A percentile compares a stretch with the other conserved stretches of the same genome.
These are phyloP conservation scores for Melopsittacus undulatus DNA, from an alignment of 2,797 vertebrate genomes.

Conservation along the genomic window DNA sequence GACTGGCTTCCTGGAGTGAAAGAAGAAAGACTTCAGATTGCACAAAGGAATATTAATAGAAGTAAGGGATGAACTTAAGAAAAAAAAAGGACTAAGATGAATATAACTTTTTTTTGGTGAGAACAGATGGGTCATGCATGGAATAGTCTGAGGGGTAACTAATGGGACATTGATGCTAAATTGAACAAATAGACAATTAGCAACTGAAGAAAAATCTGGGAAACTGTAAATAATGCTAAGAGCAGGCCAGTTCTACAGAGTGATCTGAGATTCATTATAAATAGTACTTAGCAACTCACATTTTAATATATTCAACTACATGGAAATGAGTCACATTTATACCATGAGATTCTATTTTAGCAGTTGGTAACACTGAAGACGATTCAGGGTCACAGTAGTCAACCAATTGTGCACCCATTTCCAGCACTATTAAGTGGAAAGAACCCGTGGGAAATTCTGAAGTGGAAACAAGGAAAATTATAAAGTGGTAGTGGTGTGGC, in stretches of 20 bases:
- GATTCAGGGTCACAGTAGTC: background rate
- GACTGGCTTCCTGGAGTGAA: constrained; percentile 13
- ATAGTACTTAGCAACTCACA: background rate
- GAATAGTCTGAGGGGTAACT: background rate
- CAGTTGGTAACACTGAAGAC: background rate
- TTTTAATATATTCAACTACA: background rate
- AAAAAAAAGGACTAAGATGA: background rate
- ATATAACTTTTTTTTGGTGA: constrained; percentile 2
- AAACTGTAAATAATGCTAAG: constrained; percentile 28
- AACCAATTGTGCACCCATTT: background rate
- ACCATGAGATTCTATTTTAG: background rate
- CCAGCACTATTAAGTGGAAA: background rate
- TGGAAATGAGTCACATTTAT: background rate
- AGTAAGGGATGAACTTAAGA: constrained; percentile 25
- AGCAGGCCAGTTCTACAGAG: background rate
- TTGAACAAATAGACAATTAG: constrained; percentile 37
- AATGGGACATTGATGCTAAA: background rate
- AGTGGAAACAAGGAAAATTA: constrained; percentile 23
- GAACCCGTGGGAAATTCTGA: background rate
- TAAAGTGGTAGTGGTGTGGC: background rate
- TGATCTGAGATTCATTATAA: background rate
- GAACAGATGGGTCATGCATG: constrained; percentile 33
- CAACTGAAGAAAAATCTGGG: constrained; percentile 23
- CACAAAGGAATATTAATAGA: constrained; percentile 48
- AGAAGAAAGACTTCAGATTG: constrained; percentile 39